A percentile compares a stretch with the other conserved stretches of the same genome.
These are phyloP conservation scores for Grallaria varia DNA, from an alignment of 2,113 vertebrate genomes.

Conservation along the genomic window DNA sequence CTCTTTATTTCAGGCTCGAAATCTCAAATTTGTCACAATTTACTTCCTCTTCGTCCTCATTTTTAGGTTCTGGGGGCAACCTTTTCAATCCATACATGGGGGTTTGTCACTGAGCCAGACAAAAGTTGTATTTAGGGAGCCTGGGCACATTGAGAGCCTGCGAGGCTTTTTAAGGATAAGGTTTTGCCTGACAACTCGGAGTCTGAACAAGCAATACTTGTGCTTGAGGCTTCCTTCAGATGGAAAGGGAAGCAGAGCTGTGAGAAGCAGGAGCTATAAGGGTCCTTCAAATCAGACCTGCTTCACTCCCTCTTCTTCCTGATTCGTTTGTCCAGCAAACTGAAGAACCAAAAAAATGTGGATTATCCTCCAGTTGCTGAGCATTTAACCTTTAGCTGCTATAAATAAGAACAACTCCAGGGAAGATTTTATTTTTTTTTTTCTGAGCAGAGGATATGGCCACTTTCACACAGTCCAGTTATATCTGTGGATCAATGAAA, in stretches of 20 bases:
- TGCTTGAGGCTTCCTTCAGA: not conserved
- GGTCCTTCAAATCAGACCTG: not conserved
- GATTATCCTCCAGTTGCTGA: not conserved
- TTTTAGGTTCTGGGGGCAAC: not conserved
- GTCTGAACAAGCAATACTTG: not conserved
- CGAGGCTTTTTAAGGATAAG: not conserved
- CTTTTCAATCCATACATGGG: fast-evolving
- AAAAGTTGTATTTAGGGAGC: not conserved
- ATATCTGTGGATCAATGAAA: not conserved
- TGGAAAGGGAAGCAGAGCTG: not conserved
- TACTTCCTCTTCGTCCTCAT: not conserved
- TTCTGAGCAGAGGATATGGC: not conserved
- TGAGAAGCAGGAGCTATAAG: not conserved
- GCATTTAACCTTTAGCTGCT: not conserved
- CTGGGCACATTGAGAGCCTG: not conserved
- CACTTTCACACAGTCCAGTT: not conserved
- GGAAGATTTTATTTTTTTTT: not conserved
- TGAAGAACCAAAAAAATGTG: not conserved
- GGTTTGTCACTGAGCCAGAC: not conserved
- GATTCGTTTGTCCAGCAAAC: not conserved
- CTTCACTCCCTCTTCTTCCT: not conserved
- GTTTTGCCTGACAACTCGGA: not conserved
- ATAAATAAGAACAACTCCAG: not conserved
- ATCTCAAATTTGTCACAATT: not conserved
- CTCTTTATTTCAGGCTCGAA: not conserved